Conservation (phyloP, 1,140 invertebrate species). For the Drosophila tsacasi region DNA sequence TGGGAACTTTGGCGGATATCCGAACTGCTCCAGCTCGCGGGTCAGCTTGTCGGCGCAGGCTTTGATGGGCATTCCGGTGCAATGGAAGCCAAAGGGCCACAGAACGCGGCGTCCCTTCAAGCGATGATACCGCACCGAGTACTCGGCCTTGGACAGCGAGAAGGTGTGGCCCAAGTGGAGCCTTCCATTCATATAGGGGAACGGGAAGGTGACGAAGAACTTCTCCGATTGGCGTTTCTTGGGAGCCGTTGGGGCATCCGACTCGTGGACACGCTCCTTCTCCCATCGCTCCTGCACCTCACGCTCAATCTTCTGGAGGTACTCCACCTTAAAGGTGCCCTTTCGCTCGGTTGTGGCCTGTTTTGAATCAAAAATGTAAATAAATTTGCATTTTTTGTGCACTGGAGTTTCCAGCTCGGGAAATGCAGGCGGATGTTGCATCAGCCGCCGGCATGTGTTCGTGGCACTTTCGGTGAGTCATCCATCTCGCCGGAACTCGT, state of each 20-base stretch:
- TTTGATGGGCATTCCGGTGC: conserved; percentile 98
- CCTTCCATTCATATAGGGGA: conserved; percentile 99
- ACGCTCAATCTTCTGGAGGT: conserved; percentile 94
- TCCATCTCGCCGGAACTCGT: neutral
- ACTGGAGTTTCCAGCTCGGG: neutral
- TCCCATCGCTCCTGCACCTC: conserved; percentile 95
- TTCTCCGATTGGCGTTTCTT: conserved; percentile 90
- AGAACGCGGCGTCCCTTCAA: conserved; percentile 96
- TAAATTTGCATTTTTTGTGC: conserved; percentile 1
- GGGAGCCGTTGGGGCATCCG: conserved; percentile 89
- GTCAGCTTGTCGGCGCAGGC: conserved; percentile 99
- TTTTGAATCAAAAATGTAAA: neutral
- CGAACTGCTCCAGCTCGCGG: conserved; percentile 96
- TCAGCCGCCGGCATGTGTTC: conserved; percentile 38
- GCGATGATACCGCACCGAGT: conserved; percentile 95
- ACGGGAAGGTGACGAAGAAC: conserved; percentile 98
- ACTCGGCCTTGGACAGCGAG: conserved; percentile 99
- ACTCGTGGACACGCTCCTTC: conserved; percentile 91
- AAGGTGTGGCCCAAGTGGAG: conserved; percentile 99
- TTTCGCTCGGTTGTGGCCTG: conserved; percentile 89
- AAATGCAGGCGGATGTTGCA: conserved; percentile 17
- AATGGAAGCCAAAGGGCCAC: conserved; percentile 99
- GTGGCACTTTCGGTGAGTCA: conserved; percentile 22
- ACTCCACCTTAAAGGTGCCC: conserved; percentile 96
- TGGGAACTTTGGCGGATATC: conserved; percentile 97